Evolutionary conservation across 2,797 vertebrate genomes (phyloP).

Genomic region (Siniperca obscura): DNA sequence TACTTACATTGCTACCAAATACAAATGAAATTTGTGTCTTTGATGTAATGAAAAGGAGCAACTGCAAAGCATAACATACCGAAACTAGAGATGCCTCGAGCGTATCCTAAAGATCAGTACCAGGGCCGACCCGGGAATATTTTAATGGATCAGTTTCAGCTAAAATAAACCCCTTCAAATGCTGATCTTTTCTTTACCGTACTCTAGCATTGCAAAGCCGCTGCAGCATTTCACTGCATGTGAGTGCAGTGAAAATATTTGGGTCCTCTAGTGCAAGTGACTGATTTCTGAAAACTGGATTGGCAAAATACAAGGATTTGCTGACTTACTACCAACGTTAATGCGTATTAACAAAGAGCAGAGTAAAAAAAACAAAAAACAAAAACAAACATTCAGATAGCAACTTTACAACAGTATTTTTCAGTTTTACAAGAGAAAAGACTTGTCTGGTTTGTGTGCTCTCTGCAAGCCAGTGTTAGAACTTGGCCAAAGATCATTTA

Average conservation of each 20-base stretch:
- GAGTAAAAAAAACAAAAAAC: neutral
- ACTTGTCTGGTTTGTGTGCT: too few relatives aligned
- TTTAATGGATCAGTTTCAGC: neutral
- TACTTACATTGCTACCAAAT: neutral
- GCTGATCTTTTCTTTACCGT: too few relatives aligned
- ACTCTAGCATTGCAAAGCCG: neutral
- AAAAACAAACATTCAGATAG: neutral
- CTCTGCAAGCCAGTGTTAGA: neutral
- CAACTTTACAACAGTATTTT: neutral
- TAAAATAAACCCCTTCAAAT: neutral
- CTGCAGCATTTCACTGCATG: neutral
- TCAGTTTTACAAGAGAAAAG: neutral
- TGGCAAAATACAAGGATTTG: neutral
- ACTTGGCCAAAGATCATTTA: neutral
- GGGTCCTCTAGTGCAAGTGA: neutral
- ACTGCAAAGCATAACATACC: neutral
- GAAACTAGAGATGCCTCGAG: neutral
- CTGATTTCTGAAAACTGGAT: neutral
- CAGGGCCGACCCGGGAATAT: neutral
- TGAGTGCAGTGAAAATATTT: neutral
- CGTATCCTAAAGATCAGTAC: neutral
- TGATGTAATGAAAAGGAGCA: too few relatives aligned
- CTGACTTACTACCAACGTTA: neutral
- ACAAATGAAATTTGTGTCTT: neutral
- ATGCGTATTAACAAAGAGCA: neutral